Evolutionary conservation across 1,140 invertebrate genomes (phyloP).

Genomic region (Musca vetustissima): DNA sequence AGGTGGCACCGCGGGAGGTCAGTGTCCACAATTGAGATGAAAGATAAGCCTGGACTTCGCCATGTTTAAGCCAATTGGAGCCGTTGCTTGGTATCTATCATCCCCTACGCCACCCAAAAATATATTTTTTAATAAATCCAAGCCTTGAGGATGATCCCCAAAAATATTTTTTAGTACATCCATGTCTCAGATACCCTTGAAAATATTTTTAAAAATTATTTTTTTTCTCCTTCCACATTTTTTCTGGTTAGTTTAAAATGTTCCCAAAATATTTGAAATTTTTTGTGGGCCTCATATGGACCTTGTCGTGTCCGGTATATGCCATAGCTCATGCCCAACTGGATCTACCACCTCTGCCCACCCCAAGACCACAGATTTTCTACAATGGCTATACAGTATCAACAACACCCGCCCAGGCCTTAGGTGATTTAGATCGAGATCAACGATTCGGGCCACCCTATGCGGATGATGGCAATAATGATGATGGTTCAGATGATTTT

Average conservation of each 20-base stretch:
- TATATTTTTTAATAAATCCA: too few species aligned
- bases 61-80: too few species aligned
- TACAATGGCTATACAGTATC: conserved; percentile 47
- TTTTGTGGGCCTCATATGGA: not conserved
- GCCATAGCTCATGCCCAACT: conserved; percentile 49
- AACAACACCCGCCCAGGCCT: conserved; percentile 38
- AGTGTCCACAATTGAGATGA: too few species aligned
- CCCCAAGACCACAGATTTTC: conserved; percentile 41
- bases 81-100: too few species aligned
- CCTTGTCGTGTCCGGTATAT: not conserved
- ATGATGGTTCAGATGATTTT: conserved; percentile 49
- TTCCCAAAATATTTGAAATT: not conserved
- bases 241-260: not conserved
- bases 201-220: too few species aligned
- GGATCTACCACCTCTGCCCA: conserved; percentile 56
- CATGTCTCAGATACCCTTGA: too few species aligned
- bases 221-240: too few species aligned
- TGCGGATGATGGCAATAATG: conserved; percentile 33
- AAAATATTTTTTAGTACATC: too few species aligned
- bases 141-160: too few species aligned
- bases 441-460: conserved; percentile 52
- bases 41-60: too few species aligned
- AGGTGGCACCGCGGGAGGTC: too few species aligned
- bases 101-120: too few species aligned
- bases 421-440: conserved; percentile 45